phyloP scores from a whole-genome alignment of 1,140 invertebrate genomes.

The Drosophila pseudoananassae region DNA sequence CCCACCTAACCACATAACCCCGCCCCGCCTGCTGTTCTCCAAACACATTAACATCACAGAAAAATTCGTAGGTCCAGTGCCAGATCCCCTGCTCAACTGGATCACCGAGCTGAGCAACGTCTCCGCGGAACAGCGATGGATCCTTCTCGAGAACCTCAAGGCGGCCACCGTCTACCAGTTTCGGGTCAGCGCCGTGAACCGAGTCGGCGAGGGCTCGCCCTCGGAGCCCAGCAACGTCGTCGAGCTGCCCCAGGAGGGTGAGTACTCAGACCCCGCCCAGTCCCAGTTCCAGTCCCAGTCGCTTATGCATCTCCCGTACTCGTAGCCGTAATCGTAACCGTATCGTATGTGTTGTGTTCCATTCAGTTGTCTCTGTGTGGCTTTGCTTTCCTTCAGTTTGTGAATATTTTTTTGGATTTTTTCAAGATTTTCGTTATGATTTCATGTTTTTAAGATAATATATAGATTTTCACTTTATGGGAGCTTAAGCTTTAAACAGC shows the following conservation, averaged over 20 bases:
- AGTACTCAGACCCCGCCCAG: constrained; percentile 65
- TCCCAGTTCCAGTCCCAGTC: background rate
- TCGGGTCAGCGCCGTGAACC: constrained; percentile 96
- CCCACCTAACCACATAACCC: background rate
- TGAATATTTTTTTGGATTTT: background rate
- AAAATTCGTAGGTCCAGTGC: constrained; percentile 89
- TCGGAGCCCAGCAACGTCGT: constrained; percentile 95
- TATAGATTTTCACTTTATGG: too few species aligned
- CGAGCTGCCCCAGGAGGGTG: constrained; percentile 96
- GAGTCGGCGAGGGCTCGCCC: constrained; percentile 95
- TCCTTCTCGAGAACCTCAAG: constrained; percentile 93
- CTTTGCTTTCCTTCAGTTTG: too few species aligned
- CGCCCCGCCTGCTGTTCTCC: constrained; percentile 28
- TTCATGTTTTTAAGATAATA: too few species aligned
- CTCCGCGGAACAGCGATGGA: constrained; percentile 90
- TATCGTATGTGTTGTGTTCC: background rate
- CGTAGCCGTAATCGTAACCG: constrained; percentile 11
- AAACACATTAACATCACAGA: constrained; percentile 83
- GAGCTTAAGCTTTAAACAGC: too few species aligned
- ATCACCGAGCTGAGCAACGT: constrained; percentile 94
- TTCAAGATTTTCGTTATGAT: background rate
- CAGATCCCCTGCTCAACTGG: constrained; percentile 94
- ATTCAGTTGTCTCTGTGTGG: background rate
- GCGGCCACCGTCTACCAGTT: constrained; percentile 98
- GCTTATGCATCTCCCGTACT: background rate